A percentile compares a stretch with the other conserved stretches of the same genome.
These are phyloP conservation scores for Drosophila pseudotakahashii DNA, from an alignment of 2,888 invertebrate genomes.

Conservation along the genomic window DNA sequence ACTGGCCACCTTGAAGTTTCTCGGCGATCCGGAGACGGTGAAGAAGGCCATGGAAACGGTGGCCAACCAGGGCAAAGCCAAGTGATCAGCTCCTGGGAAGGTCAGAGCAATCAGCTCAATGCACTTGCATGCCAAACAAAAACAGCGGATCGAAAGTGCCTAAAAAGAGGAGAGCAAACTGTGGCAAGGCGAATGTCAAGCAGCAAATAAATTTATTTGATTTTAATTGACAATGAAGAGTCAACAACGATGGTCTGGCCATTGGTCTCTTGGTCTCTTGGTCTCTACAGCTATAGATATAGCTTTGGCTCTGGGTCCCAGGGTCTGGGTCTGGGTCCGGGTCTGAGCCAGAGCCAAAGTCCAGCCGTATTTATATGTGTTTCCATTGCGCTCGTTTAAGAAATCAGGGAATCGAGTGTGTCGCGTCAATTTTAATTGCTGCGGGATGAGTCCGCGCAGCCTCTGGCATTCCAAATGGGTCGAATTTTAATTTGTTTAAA, in stretches of 20 bases:
- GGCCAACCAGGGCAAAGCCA: slow-evolving; percentile 90
- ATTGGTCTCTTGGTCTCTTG: slow-evolving; percentile 18
- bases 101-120: slow-evolving; percentile 59
- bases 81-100: slow-evolving; percentile 85
- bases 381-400: slow-evolving; percentile 50
- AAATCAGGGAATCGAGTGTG: slow-evolving; percentile 58
- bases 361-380: slow-evolving; percentile 45
- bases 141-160: slow-evolving; percentile 36
- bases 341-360: slow-evolving; percentile 42
- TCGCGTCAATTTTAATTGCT: slow-evolving; percentile 76
- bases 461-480: slow-evolving; percentile 79
- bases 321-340: slow-evolving; percentile 36
- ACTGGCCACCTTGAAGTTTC: slow-evolving; percentile 89
- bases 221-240: slow-evolving; percentile 82
- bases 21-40: slow-evolving; percentile 92
- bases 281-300: neutral
- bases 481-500: slow-evolving; percentile 84
- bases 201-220: slow-evolving; percentile 81
- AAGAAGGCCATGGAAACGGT: slow-evolving; percentile 91
- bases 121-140: slow-evolving; percentile 58
- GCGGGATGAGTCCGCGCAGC: slow-evolving; percentile 51
- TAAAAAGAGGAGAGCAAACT: neutral
- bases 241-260: slow-evolving; percentile 57
- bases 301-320: slow-evolving; percentile 7
- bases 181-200: slow-evolving; percentile 63